These are phyloP conservation scores for Dasyprocta punctata DNA, from an alignment of 2,113 vertebrate species.

Conservation along the genomic window DNA sequence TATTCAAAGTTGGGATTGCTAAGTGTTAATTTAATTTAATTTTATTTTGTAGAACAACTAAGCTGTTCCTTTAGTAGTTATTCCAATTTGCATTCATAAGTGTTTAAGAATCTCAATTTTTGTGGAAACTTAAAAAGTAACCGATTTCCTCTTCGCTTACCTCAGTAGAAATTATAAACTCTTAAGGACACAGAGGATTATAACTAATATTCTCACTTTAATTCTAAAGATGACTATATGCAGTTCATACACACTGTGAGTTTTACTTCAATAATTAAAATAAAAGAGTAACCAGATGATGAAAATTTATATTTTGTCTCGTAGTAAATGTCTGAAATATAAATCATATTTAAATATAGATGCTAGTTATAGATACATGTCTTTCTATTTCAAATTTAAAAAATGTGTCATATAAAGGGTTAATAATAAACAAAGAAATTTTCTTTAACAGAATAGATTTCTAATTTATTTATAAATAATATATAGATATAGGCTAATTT, in stretches of 20 bases:
- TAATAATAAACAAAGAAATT: not conserved
- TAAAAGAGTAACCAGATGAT: not conserved
- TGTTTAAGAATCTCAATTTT: not conserved
- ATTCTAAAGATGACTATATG: not conserved
- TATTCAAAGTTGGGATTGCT: fast-evolving
- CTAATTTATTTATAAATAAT: not conserved
- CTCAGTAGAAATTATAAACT: not conserved
- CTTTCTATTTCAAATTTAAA: not conserved
- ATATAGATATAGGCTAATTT: not conserved
- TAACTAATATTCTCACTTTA: not conserved
- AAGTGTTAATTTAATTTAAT: not conserved
- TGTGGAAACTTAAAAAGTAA: not conserved
- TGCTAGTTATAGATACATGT: not conserved
- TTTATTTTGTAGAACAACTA: not conserved
- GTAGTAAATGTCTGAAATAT: not conserved
- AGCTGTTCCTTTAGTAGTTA: no score
- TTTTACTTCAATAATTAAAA: not conserved
- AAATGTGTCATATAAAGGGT: not conserved
- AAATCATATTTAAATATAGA: not conserved
- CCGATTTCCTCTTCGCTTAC: not conserved
- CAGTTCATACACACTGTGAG: not conserved
- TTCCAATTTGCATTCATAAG: not conserved
- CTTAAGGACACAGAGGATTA: not conserved
- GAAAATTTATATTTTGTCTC: not conserved
- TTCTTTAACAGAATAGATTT: not conserved